Evolutionary conservation across 2,888 invertebrate genomes (phyloP).

Genomic region (Plebejus argus): DNA sequence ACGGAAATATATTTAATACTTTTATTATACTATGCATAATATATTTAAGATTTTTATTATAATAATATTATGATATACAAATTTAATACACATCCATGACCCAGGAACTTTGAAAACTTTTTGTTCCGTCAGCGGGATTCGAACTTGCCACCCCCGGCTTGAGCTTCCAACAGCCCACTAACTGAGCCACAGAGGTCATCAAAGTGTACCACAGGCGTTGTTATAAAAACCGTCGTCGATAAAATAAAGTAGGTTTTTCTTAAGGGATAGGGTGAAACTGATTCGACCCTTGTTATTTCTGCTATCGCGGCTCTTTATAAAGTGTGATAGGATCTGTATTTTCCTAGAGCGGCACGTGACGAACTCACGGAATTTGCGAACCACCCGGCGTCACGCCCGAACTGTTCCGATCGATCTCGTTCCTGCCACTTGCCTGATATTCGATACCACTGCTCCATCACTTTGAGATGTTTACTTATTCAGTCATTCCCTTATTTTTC

Average conservation of each 20-base stretch:
- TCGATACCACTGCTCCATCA: background rate
- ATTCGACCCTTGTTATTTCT: constrained; percentile 35
- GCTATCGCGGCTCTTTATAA: constrained; percentile 37
- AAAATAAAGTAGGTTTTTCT: background rate
- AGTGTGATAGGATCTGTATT: constrained; percentile 40
- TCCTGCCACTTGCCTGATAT: background rate
- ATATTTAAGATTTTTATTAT: no score
- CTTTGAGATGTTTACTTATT: background rate
- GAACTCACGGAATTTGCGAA: constrained; percentile 48
- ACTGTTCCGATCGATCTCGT: constrained; percentile 55
- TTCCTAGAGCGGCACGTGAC: constrained; percentile 52
- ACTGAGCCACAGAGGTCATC: no score
- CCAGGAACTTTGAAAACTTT: no score
- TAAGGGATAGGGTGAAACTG: constrained; percentile 10
- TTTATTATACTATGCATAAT: no score
- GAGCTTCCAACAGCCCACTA: no score
- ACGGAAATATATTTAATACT: no score
- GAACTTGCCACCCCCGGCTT: no score
- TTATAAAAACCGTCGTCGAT: background rate
- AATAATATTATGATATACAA: no score
- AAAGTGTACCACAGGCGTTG: no score
- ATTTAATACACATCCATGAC: no score
- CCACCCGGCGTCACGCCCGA: constrained; percentile 53
- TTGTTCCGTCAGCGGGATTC: no score
- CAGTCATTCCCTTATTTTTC: no score